These are phyloP conservation scores for Xylocampa areola DNA, from an alignment of 2,888 invertebrate genomes.

Conservation along the genomic window DNA sequence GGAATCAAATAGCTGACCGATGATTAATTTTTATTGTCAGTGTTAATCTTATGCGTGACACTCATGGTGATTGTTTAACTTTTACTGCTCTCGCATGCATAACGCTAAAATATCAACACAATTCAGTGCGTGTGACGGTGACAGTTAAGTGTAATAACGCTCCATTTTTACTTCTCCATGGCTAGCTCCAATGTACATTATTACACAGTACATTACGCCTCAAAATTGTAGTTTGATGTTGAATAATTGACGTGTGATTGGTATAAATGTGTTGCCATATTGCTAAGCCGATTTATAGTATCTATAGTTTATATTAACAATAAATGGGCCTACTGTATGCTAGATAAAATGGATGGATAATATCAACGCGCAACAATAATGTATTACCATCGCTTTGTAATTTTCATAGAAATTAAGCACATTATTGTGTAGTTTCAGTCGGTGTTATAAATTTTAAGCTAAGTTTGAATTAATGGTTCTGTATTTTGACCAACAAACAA, in stretches of 20 bases:
- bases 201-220: constrained; percentile 69
- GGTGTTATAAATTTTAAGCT: too few relatives aligned
- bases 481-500: too few relatives aligned
- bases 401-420: background rate
- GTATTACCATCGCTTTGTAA: background rate
- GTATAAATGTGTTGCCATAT: constrained; percentile 49
- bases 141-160: background rate
- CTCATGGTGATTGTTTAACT: too few relatives aligned
- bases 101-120: too few relatives aligned
- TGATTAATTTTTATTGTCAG: too few relatives aligned
- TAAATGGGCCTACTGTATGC: constrained; percentile 5
- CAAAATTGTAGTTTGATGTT: constrained; percentile 70
- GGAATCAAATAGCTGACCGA: too few relatives aligned
- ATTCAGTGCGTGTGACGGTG: too few relatives aligned
- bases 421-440: background rate
- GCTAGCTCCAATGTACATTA: constrained; percentile 53
- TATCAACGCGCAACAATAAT: background rate
- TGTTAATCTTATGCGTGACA: too few relatives aligned
- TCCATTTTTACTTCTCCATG: constrained; percentile 30
- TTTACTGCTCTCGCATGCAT: too few relatives aligned
- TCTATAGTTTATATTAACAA: constrained; percentile 27
- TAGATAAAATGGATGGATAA: constrained; percentile 11
- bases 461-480: too few relatives aligned
- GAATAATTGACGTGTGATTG: constrained; percentile 60
- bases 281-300: constrained; percentile 34